Evolutionary conservation across 2,888 invertebrate species (phyloP).

Genomic region (Diarsia mendica): DNA sequence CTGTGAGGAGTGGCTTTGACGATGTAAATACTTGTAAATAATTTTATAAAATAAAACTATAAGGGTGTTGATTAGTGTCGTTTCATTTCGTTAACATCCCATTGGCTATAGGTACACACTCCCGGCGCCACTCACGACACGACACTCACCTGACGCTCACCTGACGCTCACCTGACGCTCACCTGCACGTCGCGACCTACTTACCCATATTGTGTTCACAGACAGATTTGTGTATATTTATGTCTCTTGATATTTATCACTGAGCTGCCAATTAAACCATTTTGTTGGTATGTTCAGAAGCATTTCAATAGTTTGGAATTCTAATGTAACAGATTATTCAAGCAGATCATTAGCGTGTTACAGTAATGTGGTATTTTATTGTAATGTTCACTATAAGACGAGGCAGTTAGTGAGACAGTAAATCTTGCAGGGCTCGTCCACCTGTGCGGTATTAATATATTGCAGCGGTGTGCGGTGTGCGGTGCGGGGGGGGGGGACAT

Average conservation of each 20-base stretch:
- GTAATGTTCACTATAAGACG: not conserved
- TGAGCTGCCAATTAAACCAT: constrained; percentile 14
- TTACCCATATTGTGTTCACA: constrained; percentile 5
- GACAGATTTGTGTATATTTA: constrained; percentile 17
- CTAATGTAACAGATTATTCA: constrained; percentile 20
- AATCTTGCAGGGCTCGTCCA: constrained; percentile 10
- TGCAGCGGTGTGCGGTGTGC: constrained; percentile 3
- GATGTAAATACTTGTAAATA: constrained; percentile 71
- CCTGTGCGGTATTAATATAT: constrained; percentile 53
- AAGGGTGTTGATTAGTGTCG: constrained; percentile 66
- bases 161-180: not conserved
- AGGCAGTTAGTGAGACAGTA: constrained; percentile 9
- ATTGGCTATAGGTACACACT: not conserved
- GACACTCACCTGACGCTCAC: not conserved
- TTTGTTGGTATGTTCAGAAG: not conserved
- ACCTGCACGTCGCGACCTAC: constrained; percentile 9
- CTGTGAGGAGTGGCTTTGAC: not conserved
- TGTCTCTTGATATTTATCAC: constrained; percentile 4
- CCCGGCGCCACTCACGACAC: too few species aligned
- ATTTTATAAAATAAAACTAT: constrained; percentile 74
- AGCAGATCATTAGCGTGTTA: constrained; percentile 19
- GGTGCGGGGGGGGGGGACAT: constrained; percentile 6
- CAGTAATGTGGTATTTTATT: constrained; percentile 11
- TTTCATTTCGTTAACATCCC: constrained; percentile 48
- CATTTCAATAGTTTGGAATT: constrained; percentile 21